phyloP scores from a whole-genome alignment of 1,140 invertebrate genomes.

The Trichonephila inaurata region DNA sequence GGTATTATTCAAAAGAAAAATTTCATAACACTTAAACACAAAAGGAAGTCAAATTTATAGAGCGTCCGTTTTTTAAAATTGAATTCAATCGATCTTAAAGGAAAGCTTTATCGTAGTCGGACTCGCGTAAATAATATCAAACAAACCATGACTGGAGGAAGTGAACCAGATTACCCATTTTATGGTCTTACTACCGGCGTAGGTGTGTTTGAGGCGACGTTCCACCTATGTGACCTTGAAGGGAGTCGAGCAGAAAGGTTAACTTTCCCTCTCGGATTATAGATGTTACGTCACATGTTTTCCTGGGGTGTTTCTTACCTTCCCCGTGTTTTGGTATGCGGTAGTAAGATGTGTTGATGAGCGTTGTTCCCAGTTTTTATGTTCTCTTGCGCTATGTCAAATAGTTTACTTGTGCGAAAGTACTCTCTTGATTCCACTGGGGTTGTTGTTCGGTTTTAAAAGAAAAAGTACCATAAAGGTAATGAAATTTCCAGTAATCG shows the following conservation, averaged over 20 bases:
- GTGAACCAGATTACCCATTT: background rate
- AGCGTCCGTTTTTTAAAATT: background rate
- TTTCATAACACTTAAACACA: background rate
- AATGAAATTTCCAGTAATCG: no score
- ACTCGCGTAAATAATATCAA: background rate
- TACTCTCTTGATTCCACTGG: background rate
- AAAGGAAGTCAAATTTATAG: background rate
- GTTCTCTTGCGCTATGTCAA: background rate
- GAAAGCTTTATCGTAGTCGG: background rate
- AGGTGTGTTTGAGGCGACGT: background rate
- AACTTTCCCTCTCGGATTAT: background rate
- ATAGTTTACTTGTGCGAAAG: background rate
- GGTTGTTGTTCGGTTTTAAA: no score
- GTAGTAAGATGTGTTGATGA: background rate
- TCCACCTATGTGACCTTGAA: background rate
- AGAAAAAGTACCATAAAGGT: no score
- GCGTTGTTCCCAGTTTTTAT: background rate
- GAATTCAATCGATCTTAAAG: background rate
- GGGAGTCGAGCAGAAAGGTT: background rate
- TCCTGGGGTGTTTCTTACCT: background rate
- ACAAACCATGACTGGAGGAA: background rate
- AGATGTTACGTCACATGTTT: background rate
- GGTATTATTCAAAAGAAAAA: background rate
- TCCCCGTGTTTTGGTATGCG: background rate
- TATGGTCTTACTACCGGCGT: background rate